These are phyloP conservation scores for Acestrorhynchus altus DNA, from an alignment of 2,797 vertebrate genomes.

Conservation along the genomic window DNA sequence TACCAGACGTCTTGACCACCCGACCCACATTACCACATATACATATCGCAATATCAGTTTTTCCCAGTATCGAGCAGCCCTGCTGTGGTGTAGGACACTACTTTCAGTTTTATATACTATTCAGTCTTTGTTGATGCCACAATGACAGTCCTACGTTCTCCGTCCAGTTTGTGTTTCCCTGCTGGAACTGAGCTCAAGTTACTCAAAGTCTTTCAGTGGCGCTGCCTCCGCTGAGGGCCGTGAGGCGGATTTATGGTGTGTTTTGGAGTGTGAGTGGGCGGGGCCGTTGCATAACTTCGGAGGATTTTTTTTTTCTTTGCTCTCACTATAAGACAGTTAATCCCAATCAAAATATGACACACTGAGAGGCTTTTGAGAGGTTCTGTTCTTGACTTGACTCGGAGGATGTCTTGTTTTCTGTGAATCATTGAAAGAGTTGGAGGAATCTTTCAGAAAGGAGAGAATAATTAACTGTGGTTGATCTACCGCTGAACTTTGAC, in stretches of 20 bases:
- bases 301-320: neutral
- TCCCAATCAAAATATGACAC: too few relatives aligned
- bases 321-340: conserved; percentile 2
- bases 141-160: too few relatives aligned
- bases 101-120: too few relatives aligned
- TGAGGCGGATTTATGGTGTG: conserved; percentile 9
- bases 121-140: too few relatives aligned
- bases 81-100: too few relatives aligned
- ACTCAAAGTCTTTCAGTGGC: neutral
- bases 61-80: too few relatives aligned
- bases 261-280: neutral
- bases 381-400: too few relatives aligned
- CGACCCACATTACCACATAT: too few relatives aligned
- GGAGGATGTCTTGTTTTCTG: neutral
- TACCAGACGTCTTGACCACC: too few relatives aligned
- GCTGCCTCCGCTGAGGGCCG: neutral
- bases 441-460: neutral
- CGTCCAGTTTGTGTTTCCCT: too few relatives aligned
- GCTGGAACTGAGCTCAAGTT: neutral
- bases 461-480: conserved; percentile 7
- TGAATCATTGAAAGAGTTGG: neutral
- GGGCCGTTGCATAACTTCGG: conserved; percentile 21
- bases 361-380: too few relatives aligned
- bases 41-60: too few relatives aligned
- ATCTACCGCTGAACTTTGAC: neutral